Conservation (phyloP, 2,888 invertebrate genomes). For the Heliconius erato region DNA sequence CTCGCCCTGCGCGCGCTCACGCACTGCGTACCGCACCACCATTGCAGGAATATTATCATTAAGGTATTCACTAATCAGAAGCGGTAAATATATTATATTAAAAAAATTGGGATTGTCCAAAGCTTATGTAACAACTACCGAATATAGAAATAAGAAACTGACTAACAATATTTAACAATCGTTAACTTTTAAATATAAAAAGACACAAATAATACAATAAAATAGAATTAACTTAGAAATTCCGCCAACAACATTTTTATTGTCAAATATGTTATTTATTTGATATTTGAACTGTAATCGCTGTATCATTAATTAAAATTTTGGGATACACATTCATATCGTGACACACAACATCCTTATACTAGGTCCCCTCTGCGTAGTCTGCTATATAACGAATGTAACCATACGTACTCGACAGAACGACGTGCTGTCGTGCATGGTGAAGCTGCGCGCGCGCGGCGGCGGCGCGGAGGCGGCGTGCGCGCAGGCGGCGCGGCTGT, state of each 20-base stretch:
- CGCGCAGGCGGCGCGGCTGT: slow-evolving; percentile 59
- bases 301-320: no score
- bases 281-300: no score
- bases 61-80: slow-evolving; percentile 35
- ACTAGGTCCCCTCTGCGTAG: no score
- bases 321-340: no score
- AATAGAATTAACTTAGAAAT: neutral
- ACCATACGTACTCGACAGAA: slow-evolving; percentile 59
- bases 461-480: slow-evolving; percentile 51
- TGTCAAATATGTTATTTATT: no score
- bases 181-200: neutral
- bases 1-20: slow-evolving; percentile 85
- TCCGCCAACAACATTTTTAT: neutral
- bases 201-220: neutral
- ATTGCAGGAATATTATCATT: slow-evolving; percentile 49
- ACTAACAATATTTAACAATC: neutral
- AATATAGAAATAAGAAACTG: no score
- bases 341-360: no score
- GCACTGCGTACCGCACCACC: slow-evolving; percentile 45
- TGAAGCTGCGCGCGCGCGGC: slow-evolving; percentile 62
- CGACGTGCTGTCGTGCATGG: slow-evolving; percentile 63
- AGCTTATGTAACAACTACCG: no score
- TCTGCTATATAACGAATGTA: neutral
- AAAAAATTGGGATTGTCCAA: no score
- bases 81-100: no score